Evolutionary conservation across 2,888 invertebrate genomes (phyloP).

Genomic region (Macrophya alboannulata): DNA sequence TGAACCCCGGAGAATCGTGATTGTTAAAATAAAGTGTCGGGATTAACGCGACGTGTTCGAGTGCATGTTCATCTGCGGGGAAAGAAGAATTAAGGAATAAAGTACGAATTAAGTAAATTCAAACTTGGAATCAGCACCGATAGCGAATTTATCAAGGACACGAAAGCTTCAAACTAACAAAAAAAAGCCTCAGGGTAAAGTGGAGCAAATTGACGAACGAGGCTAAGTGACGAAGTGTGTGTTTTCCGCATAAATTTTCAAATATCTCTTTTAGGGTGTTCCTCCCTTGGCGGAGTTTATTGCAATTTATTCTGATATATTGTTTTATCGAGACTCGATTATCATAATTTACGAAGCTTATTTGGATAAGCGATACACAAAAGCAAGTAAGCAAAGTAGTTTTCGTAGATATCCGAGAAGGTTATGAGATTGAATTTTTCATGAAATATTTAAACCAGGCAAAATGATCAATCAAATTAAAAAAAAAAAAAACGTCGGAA

Average conservation of each 20-base stretch:
- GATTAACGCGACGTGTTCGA: background rate
- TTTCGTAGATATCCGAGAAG: background rate
- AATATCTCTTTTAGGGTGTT: background rate
- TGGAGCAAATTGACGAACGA: background rate
- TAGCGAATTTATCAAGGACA: background rate
- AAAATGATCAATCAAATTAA: no score
- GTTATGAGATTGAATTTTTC: background rate
- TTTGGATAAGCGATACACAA: no score
- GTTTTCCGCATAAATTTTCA: background rate
- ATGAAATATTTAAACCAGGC: no score
- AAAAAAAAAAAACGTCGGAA: no score
- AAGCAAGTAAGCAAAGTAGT: background rate
- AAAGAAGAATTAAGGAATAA: background rate
- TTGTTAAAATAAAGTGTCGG: background rate
- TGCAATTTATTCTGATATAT: background rate
- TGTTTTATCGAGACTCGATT: background rate
- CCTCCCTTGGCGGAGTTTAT: background rate
- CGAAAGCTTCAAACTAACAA: background rate
- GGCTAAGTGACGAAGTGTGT: background rate
- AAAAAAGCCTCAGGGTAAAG: background rate
- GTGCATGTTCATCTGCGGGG: background rate
- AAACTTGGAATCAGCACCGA: background rate
- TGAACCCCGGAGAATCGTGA: conserved; percentile 59
- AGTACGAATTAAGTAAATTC: background rate
- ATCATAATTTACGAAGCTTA: background rate